These are phyloP conservation scores for Teleopsis dalmanni DNA, from an alignment of 1,140 invertebrate genomes.

Conservation along the genomic window DNA sequence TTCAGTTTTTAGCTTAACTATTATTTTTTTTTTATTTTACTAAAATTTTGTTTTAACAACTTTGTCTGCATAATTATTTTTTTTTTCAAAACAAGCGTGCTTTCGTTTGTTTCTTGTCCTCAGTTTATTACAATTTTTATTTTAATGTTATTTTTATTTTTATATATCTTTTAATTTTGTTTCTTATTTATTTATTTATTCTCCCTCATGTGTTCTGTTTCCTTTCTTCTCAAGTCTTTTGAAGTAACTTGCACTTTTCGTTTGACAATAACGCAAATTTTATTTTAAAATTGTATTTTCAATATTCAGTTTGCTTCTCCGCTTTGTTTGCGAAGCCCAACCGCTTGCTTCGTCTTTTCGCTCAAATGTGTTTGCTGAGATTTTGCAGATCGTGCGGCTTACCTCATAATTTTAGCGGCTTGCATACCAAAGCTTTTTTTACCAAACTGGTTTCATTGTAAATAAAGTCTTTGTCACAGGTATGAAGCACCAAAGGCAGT, in stretches of 20 bases:
- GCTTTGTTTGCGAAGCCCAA: slow-evolving; percentile 19
- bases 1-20: not conserved
- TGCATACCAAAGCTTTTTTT: slow-evolving; percentile 9
- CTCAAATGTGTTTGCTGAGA: slow-evolving; percentile 34
- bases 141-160: not conserved
- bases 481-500: too few relatives aligned
- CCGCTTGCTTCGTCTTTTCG: slow-evolving; percentile 40
- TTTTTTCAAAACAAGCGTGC: too few relatives aligned
- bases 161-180: not conserved
- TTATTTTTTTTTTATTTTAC: not conserved
- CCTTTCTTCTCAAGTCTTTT: not conserved
- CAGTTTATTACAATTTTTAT: not conserved
- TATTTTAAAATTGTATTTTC: not conserved
- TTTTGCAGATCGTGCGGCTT: slow-evolving; percentile 16
- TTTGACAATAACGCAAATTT: not conserved
- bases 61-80: slow-evolving; percentile 1
- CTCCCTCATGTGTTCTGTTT: not conserved
- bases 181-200: not conserved
- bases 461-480: too few relatives aligned
- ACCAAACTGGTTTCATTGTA: slow-evolving; percentile 7
- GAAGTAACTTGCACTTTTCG: too few relatives aligned
- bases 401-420: slow-evolving; percentile 7
- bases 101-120: not conserved
- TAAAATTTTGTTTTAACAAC: not conserved
- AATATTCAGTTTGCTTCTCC: slow-evolving; percentile 18